Evolutionary conservation across 2,797 vertebrate genomes (phyloP), one percentile per base, ranked within the genome.

Genomic region (Takifugu rubripes): DNA sequence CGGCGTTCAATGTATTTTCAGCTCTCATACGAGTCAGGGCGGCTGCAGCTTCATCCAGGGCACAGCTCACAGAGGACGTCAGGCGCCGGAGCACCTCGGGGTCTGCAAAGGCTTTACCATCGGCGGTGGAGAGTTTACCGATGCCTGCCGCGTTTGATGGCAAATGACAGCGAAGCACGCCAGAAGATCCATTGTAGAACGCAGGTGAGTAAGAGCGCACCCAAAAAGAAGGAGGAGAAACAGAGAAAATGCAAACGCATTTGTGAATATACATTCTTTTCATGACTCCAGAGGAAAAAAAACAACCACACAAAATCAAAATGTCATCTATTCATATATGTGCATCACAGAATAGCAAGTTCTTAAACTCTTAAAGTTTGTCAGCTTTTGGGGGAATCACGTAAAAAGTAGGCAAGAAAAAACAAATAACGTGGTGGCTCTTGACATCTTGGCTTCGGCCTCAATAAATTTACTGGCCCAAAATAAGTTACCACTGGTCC

Each of bases 101-200:
- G 92, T 99, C 97, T 94, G 97, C 96, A 93, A 99, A 99, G 93
- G 97, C 96, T 98, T 98, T 99, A 91, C 97, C 97, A 94, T 99
- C 97, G 86, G 96, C 94, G 92, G 96, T 99, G 91, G 97, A 99
- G 87, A 98, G 93, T 94, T 99, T 98, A 95, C 96, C 97, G 91
- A 99, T 98, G 91, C 97, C 96, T 99, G 92, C 88, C 89, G 81
- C 83, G 79, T 87, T 49, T 84, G 89, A 91, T 87, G 80, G 84
- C 82, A 88, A 85, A 87, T 82, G 86, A 87, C 74, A 79, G 71
- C 79, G 77, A 70, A 80, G 84, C 89, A 94, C 91, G 93, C 86
- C 85, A 88, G 82, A 84, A 79, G 80, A 87, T 88, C 87, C 87
- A 21, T 21, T 21, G 1, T 21, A 21, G 21, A 90, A 85, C 88